A percentile compares a stretch with the other conserved stretches of the same genome.
These are phyloP conservation scores for Tribolium madens DNA, from an alignment of 1,140 invertebrate species.

Conservation along the genomic window DNA sequence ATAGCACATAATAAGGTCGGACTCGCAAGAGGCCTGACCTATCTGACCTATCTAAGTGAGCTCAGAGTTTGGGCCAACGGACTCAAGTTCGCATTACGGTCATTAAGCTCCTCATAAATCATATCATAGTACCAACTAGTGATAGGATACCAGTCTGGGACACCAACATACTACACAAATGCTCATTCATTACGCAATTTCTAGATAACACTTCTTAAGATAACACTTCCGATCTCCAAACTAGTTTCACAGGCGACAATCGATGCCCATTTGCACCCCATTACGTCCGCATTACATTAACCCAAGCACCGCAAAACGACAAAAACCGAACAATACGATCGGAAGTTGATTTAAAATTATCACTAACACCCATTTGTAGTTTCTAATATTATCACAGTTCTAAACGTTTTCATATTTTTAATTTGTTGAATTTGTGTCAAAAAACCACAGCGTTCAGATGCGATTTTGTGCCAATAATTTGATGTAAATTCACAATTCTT, in stretches of 20 bases:
- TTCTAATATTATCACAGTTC: no score
- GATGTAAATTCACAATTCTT: constrained; percentile 28
- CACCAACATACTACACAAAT: constrained; percentile 43
- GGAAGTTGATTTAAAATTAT: no score
- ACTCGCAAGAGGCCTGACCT: constrained; percentile 34
- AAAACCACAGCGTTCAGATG: no score
- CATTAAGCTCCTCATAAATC: constrained; percentile 47
- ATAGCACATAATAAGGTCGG: constrained; percentile 39
- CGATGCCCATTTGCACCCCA: constrained; percentile 14
- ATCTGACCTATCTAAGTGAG: constrained; percentile 46
- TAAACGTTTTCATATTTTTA: no score
- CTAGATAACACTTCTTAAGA: constrained; percentile 40
- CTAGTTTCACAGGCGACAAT: constrained; percentile 4
- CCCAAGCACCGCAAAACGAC: constrained; percentile 12
- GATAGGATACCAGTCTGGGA: constrained; percentile 42
- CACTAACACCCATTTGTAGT: no score
- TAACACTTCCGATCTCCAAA: constrained; percentile 40
- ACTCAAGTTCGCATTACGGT: constrained; percentile 45
- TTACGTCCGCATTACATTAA: constrained; percentile 7
- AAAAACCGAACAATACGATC: background rate
- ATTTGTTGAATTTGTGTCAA: no score
- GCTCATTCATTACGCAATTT: constrained; percentile 44
- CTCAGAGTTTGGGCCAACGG: constrained; percentile 39
- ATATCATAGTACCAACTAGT: constrained; percentile 42
- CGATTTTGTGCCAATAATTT: background rate